These are phyloP conservation scores for Drosophila equinoxialis DNA, from an alignment of 1,140 invertebrate genomes.

Conservation along the genomic window DNA sequence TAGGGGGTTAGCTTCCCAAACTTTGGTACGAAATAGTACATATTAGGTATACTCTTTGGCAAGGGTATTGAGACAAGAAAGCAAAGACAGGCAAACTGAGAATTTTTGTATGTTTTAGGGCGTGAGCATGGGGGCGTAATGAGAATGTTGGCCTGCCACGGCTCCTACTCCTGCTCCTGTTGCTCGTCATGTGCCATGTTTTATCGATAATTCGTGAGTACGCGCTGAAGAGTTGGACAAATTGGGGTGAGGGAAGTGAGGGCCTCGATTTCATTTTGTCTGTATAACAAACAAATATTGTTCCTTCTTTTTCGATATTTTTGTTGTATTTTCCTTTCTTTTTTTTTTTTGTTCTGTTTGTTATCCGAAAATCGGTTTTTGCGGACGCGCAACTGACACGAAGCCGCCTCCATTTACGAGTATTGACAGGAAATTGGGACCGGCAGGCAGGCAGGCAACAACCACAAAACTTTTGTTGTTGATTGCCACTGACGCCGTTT, in stretches of 20 bases:
- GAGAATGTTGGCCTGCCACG: conserved; percentile 8
- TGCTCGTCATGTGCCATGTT: conserved; percentile 50
- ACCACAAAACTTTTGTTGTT: conserved; percentile 54
- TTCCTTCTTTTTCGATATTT: conserved; percentile 40
- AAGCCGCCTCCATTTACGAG: conserved; percentile 55
- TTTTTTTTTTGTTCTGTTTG: conserved; percentile 58
- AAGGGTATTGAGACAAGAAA: conserved; percentile 63
- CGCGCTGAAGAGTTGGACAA: conserved; percentile 37
- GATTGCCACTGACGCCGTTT: conserved; percentile 55
- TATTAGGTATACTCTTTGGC: conserved; percentile 23
- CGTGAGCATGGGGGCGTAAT: conserved; percentile 8
- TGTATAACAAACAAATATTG: conserved; percentile 61
- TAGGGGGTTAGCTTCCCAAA: no score
- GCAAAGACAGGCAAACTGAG: conserved; percentile 5
- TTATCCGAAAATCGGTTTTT: conserved; percentile 71
- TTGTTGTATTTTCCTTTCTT: conserved; percentile 10
- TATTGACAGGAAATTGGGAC: conserved; percentile 78
- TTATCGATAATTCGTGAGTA: conserved; percentile 71
- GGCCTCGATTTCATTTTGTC: conserved; percentile 28
- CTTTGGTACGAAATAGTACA: no score
- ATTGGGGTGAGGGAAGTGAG: not conserved
- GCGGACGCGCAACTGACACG: conserved; percentile 69
- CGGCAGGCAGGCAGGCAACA: conserved; percentile 58
- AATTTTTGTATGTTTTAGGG: conserved; percentile 9
- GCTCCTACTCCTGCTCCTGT: conserved; percentile 16